A percentile compares a stretch with the other conserved stretches of the same genome.
phyloP scores from a whole-genome alignment of 53 echinoderm and acorn worm species.

The Temnopleurus reevesii region DNA sequence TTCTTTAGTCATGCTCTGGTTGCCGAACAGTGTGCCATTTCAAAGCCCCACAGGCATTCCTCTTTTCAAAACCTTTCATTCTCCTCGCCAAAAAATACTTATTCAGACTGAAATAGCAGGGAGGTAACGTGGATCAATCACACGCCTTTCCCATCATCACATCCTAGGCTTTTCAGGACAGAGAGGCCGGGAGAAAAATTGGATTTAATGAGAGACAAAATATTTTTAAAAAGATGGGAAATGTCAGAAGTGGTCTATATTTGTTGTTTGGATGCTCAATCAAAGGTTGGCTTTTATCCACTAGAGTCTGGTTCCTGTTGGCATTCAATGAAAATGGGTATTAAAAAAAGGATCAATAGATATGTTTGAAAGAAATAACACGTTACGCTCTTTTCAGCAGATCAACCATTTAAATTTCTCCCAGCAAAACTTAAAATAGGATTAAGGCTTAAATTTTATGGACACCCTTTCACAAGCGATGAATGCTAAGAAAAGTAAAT shows the following conservation, averaged over 20 bases:
- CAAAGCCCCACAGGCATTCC: slow-evolving; percentile 12
- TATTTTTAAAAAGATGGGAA: not conserved
- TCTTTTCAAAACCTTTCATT: slow-evolving; percentile 23
- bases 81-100: not conserved
- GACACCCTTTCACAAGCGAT: no score
- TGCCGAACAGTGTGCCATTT: slow-evolving; percentile 7
- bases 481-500: no score
- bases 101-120: not conserved
- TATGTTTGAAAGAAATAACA: no score
- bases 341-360: no score
- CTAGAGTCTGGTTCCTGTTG: not conserved
- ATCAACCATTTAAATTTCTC: no score
- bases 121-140: slow-evolving; percentile 24
- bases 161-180: not conserved
- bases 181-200: not conserved
- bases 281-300: not conserved
- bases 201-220: not conserved
- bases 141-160: slow-evolving; percentile 4
- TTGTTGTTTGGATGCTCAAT: not conserved
- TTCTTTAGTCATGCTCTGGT: slow-evolving; percentile 21
- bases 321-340: not conserved
- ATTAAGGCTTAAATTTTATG: no score
- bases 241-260: not conserved
- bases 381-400: no score
- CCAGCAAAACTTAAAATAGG: no score